Conservation (phyloP, 2,797 vertebrate species). For the Cryptoprocta ferox region DNA sequence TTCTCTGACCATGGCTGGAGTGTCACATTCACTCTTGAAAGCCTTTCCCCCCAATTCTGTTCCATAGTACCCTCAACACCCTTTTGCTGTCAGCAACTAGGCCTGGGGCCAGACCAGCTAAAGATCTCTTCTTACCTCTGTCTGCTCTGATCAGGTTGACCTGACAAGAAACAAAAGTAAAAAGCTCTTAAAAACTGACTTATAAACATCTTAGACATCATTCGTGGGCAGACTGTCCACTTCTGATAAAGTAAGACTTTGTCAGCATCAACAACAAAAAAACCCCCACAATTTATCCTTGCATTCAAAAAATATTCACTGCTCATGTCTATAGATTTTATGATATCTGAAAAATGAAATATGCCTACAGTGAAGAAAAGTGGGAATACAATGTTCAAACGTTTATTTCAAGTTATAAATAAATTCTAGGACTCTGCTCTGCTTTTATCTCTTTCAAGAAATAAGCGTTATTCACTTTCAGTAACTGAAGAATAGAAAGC, state of each 20-base stretch:
- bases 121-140: not conserved
- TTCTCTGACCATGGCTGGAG: not conserved
- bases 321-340: not conserved
- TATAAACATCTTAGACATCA: not conserved
- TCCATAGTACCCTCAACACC: not conserved
- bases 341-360: slow-evolving; percentile 36
- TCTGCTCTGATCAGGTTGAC: not conserved
- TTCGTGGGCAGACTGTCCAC: not conserved
- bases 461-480: slow-evolving; percentile 58
- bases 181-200: not conserved
- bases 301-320: not conserved
- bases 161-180: not conserved
- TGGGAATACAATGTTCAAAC: not conserved
- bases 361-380: not conserved
- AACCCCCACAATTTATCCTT: not conserved
- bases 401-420: slow-evolving; percentile 45
- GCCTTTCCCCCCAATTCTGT: not conserved
- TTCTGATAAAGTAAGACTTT: not conserved
- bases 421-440: slow-evolving; percentile 44
- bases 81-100: not conserved
- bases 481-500: slow-evolving; percentile 58
- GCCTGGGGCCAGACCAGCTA: too few relatives aligned
- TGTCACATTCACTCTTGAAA: not conserved
- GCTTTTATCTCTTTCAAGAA: slow-evolving; percentile 73
- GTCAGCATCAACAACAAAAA: not conserved